Percentiles rank a stretch among this genome's conserved stretches.
Evolutionary conservation across 2,113 vertebrate species (phyloP).

Genomic region (Crocuta crocuta): DNA sequence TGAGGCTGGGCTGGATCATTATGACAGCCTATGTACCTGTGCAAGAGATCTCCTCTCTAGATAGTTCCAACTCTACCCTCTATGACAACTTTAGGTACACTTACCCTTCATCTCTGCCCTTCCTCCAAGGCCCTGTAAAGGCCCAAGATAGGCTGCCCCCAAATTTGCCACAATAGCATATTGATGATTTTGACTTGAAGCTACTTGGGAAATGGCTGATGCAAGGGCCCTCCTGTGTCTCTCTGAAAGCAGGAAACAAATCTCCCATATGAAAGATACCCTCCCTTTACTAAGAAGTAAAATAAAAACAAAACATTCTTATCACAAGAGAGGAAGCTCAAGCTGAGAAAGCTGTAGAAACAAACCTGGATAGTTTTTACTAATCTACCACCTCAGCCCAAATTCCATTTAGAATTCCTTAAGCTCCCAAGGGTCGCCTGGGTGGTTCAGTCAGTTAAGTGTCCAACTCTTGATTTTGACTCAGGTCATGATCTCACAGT

Average conservation of each 20-base stretch:
- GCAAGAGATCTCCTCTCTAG: neutral
- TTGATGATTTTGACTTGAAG: neutral
- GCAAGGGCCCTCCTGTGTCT: neutral
- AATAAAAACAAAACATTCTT: neutral
- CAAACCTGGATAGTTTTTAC: neutral
- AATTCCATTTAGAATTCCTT: neutral
- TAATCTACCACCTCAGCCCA: neutral
- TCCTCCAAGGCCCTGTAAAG: neutral
- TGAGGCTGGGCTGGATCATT: neutral
- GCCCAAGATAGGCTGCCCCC: neutral
- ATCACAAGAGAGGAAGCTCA: neutral
- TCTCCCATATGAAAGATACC: neutral
- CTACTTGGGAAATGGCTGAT: neutral
- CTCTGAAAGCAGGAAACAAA: neutral
- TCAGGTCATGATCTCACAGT: too few species aligned
- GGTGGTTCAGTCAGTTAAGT: too few species aligned
- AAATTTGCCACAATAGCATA: neutral
- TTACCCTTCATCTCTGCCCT: neutral
- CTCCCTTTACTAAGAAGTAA: neutral
- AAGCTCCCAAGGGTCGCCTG: neutral
- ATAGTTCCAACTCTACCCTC: neutral
- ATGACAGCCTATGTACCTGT: rapidly evolving
- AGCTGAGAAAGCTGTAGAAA: neutral
- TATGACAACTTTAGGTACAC: too few species aligned
- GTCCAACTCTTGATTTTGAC: too few species aligned